phyloP scores from a whole-genome alignment of 2,797 vertebrate species.

The Ataeniobius toweri region DNA sequence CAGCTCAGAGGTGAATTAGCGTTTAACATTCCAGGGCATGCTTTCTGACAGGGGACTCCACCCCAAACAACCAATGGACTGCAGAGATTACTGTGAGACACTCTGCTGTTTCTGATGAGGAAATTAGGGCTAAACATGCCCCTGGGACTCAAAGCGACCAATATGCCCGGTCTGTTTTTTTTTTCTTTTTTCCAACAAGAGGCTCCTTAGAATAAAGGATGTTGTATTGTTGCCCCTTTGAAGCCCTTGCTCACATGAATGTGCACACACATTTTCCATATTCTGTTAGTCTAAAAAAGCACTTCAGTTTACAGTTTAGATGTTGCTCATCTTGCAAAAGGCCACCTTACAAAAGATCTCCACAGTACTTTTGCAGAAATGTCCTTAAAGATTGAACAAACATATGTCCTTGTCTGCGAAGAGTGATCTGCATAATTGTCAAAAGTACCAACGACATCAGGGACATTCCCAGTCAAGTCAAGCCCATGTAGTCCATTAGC shows the following conservation, averaged over 20 bases:
- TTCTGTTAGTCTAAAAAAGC: neutral
- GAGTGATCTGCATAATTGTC: conserved; percentile 58
- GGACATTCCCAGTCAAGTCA: conserved; percentile 57
- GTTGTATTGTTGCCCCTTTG: conserved; percentile 52
- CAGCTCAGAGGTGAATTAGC: conserved; percentile 78
- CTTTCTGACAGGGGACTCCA: conserved; percentile 71
- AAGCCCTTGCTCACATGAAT: conserved; percentile 47
- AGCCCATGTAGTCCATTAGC: conserved; percentile 65
- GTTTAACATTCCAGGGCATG: conserved; percentile 84
- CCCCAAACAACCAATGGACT: conserved; percentile 72
- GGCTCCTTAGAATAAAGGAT: conserved; percentile 52
- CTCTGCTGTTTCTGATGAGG: conserved; percentile 77
- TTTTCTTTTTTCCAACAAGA: conserved; percentile 35
- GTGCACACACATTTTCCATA: conserved; percentile 13
- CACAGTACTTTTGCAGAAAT: conserved; percentile 19
- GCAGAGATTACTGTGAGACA: conserved; percentile 71
- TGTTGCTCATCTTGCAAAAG: conserved; percentile 7
- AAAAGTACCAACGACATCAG: conserved; percentile 55
- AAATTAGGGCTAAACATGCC: conserved; percentile 76
- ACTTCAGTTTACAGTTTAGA: neutral
- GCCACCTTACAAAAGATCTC: neutral
- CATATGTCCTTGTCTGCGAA: conserved; percentile 21
- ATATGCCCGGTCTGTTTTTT: conserved; percentile 58
- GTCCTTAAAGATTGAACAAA: conserved; percentile 22
- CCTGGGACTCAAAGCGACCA: conserved; percentile 62